Evolutionary conservation across 2,797 vertebrate species (phyloP), one percentile per base, ranked within the genome.

Genomic region (Sebastes glaucus): DNA sequence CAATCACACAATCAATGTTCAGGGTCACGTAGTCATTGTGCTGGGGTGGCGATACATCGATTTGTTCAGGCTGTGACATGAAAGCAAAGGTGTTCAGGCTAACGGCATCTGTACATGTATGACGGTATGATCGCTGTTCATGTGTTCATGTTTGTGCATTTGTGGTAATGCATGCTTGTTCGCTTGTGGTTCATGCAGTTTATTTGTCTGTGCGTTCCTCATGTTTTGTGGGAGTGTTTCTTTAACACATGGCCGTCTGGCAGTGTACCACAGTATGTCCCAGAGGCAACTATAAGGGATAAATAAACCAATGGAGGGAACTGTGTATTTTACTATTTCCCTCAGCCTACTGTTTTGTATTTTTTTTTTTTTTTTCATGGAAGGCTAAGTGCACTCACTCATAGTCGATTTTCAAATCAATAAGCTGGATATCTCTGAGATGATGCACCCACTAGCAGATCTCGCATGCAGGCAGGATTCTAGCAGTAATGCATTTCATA

Each of bases 371-470:
- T 32, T 27, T 11, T 14, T 20, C 20, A 62, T 65, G 49, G 77
- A 60, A 80, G 77, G 81, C 77, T 80, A 83, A 87, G 83, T 81
- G 77, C 87, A 78, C 82, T 87, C 77, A 62, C 82, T 90, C 78
- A 68, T 28, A 68, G 63, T 86, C 72, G 60, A 89, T 88, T 86
- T 84, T 82, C 32, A 74, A 57, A 90, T 91, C 88, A 82, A 93
- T 91, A 92, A 77, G 63, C 27, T 61, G 62, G 69, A 89, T 86
- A 81, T 87, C 68, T 87, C 74, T 11, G 82, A 61, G 83, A 88
- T 77, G 81, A 83, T 69, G 74, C 61, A 60, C 35, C 25, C 23
- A 67, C 71, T 82, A 76, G 79, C 74, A 77, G 70, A 79, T 80
- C 63, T 63, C 22, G 71, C 27, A 9, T 60, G 72, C 82, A 61